Base-by-base conservation (phyloP, 2,888 invertebrate genomes). In the Homarus gammarus region DNA sequence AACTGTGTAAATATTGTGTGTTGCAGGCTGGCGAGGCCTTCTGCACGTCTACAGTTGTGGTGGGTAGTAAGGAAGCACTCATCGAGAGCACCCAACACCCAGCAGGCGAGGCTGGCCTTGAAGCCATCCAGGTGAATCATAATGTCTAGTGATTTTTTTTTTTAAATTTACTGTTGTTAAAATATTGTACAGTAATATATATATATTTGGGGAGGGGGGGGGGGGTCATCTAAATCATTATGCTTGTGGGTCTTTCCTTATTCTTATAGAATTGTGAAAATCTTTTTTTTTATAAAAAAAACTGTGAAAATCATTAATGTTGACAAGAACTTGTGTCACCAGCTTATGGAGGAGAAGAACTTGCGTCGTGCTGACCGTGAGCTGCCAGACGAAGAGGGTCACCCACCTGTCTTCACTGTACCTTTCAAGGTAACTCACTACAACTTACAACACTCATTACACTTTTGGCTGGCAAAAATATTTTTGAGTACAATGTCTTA, bases 51-150 rank as follows among this genome's bases (percentile, higher is more conserved):
- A 98, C 98, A 12, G 95, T 98, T 89, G 97, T 96, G 27, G 90
- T 91, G 82, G 88, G 87, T 78, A 88, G 87, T 84, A 94, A 94
- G 93, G 96, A 96, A 92, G 96, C 95, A 93, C 95, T 98, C 33
- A 97, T 98, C 93, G 97, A 98, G 93, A 95, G 96, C 92, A 98
- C 98, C 0, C 98, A 98, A 94, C 98, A 98, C 96, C 98, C 98
- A 84, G 98, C 98, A 94, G 98, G 98, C n/a, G 96, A 97, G 92
- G 97, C 97, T 94, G 98, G 98, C 82, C 95, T 98, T 90, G 97
- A 97, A 94, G 97, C 97, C 93, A 98, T 98, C 93, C 97, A 98
- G 94, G 96, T 97, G 72, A 83, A 84, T 64, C 49, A 12, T 51
- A n/a, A 22, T 0, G 18, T 61, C 0, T n/a, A 12, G 18, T 0